Base-by-base conservation (phyloP, 2,888 invertebrate species). In the Watsonalla binaria region DNA sequence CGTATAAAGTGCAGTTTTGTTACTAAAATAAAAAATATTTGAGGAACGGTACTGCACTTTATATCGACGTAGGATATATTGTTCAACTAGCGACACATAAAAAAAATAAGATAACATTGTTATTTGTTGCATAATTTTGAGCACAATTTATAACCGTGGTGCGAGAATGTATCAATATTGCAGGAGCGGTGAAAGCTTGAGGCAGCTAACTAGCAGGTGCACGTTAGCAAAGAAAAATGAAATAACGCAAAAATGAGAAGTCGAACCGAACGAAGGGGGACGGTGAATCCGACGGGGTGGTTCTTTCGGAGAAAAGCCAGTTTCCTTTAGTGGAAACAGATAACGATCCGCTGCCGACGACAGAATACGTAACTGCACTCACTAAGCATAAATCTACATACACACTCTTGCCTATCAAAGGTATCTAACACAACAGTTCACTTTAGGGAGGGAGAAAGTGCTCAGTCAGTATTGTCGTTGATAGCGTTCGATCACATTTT, bases 321-420 rank as follows among this genome's bases (percentile, higher is more conserved):
- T 88, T 89, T 89, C 84, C 88, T 90, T 90, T 86, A 87, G 84
- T 90, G 83, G 88, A 88, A 90, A 90, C 87, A 90, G 90, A 90
- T 90, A 90, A 90, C 90, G 90, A 90, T 90, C 89, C 88, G 76
- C 80, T 84, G 84, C 86, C 84, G 86, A 84, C 90, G 87, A 86
- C 86, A 82, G 89, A 89, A 90, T 88, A 88, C 88, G 86, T 86
- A 86, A 86, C 84, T 86, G 84, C 86, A 87, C 77, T 84, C 78
- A 76, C 80, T 82, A 76, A 82, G 78, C 77, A 80, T 83, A 80
- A 76, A 82, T 84, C 81, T 87, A 83, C 84, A 82, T 84, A 81
- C 76, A 68, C 61, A 65, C 65, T 65, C 64, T 80, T 71, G 65
- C 76, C 79, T 77, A 80, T 84, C 84, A 84, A 83, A 82, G 75